Base-by-base conservation (phyloP, 2,797 vertebrate genomes). In the Masticophis lateralis region DNA sequence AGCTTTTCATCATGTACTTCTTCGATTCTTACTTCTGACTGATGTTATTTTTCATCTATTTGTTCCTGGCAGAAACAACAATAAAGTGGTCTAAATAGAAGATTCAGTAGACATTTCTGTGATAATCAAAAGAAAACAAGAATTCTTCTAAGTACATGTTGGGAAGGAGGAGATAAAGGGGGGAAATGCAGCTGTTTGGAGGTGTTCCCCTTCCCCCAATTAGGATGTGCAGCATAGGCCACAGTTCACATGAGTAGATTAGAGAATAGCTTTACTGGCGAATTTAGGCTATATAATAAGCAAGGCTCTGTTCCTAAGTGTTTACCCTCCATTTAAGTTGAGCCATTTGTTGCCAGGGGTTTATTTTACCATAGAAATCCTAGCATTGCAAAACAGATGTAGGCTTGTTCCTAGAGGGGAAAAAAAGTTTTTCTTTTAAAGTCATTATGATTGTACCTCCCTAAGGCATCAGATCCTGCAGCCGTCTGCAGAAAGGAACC, bases 321-420 rank as follows among this genome's bases (percentile, higher is more conserved):
- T 97, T 95, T 96, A 94, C 88, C 91, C 89, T 93, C 88, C 87
- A 93, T 95, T 95, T 96, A 97, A 97, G 96, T 96, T 96, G 96
- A 95, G 93, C 94, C 95, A 92, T 96, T 97, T 97, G 96, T 95
- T 96, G 97, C 97, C 96, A 97, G 96, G 96, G 96, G 96, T 97
- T 98, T 97, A 96, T 96, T 97, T 97, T 97, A 97, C 79, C 91
- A 94, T 95, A 95, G 96, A 97, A 97, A 97, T 97, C 96, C 96
- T 97, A 96, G 95, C 96, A 97, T 97, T 95, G 86, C 96, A 95
- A 97, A 97, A 97, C 97, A 98, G 97, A 97, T 97, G 96, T 96
- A 96, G 95, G 95, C 95, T 97, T 98, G 97, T 98, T 97, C 96
- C 97, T 97, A 94, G 96, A 97, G 97, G 96, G 96, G 97, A 96